Evolutionary conservation across 1,140 invertebrate species (phyloP).

Genomic region (Calycopis cecrops): DNA sequence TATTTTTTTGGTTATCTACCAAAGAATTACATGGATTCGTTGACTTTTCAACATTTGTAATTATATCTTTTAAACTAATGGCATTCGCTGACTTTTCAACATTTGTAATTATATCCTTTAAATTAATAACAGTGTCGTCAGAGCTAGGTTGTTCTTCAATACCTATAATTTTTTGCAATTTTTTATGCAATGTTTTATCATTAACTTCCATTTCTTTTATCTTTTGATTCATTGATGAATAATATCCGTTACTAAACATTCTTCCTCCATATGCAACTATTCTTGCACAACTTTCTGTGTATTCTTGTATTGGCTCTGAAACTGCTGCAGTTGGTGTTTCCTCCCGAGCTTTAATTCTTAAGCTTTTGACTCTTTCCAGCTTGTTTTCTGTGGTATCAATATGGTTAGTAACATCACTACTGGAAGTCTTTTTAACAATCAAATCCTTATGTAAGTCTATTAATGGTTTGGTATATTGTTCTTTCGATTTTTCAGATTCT

Average conservation of each 20-base stretch:
- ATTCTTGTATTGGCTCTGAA: not conserved
- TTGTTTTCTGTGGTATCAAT: not conserved
- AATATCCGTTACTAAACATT: constrained; percentile 45
- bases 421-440: too few relatives aligned
- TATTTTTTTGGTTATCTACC: not conserved
- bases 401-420: not conserved
- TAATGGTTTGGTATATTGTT: not conserved
- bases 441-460: too few relatives aligned
- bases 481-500: constrained; percentile 6
- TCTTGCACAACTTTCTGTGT: constrained; percentile 33
- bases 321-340: not conserved
- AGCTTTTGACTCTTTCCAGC: not conserved
- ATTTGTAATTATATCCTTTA: not conserved
- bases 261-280: constrained; percentile 35
- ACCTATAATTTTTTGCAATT: constrained; percentile 30
- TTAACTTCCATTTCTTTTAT: constrained; percentile 53
- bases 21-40: not conserved
- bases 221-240: constrained; percentile 43
- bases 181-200: constrained; percentile 43
- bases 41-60: not conserved
- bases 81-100: not conserved
- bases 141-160: constrained; percentile 16
- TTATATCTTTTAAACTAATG: not conserved
- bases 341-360: not conserved
- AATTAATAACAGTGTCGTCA: not conserved